These are phyloP conservation scores for Melopsittacus undulatus DNA, from an alignment of 2,797 vertebrate genomes.

Conservation along the genomic window DNA sequence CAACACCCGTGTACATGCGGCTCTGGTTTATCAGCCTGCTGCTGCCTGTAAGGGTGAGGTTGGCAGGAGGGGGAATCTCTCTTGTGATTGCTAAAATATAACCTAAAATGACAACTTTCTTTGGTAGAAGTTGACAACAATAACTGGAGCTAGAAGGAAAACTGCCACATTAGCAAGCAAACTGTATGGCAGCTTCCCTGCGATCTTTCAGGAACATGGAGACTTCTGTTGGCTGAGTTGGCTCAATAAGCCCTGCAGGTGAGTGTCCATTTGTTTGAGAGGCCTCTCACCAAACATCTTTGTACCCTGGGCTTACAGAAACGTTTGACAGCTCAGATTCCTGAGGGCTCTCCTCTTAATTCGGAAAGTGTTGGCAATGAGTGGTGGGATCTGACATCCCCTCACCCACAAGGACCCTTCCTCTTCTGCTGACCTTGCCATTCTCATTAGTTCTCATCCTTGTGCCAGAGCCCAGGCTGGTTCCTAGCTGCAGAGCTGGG, in stretches of 20 bases:
- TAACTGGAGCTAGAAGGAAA: not conserved
- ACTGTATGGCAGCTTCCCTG: not conserved
- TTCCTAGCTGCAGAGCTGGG: not conserved
- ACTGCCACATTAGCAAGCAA: not conserved
- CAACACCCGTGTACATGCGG: not conserved
- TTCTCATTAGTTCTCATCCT: not conserved
- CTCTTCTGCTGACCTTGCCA: accelerated
- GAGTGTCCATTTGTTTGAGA: not conserved
- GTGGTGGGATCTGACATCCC: accelerated
- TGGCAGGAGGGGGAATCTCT: not conserved
- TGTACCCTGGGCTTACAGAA: not conserved
- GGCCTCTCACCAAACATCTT: not conserved
- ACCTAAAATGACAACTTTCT: not conserved
- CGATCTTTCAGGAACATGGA: not conserved
- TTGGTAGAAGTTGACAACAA: not conserved
- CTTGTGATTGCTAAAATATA: not conserved
- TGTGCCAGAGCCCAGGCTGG: not conserved
- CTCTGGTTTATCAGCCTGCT: not conserved
- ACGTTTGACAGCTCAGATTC: not conserved
- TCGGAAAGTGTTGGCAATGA: not conserved
- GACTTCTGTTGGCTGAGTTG: not conserved
- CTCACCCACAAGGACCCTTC: accelerated
- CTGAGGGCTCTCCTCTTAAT: not conserved
- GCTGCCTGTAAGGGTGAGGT: not conserved
- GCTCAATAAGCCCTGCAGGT: not conserved